Evolutionary conservation across 53 echinoderm and acorn worm species (phyloP), one percentile per base, ranked within the genome.

Genomic region (Zoroaster sp.): DNA sequence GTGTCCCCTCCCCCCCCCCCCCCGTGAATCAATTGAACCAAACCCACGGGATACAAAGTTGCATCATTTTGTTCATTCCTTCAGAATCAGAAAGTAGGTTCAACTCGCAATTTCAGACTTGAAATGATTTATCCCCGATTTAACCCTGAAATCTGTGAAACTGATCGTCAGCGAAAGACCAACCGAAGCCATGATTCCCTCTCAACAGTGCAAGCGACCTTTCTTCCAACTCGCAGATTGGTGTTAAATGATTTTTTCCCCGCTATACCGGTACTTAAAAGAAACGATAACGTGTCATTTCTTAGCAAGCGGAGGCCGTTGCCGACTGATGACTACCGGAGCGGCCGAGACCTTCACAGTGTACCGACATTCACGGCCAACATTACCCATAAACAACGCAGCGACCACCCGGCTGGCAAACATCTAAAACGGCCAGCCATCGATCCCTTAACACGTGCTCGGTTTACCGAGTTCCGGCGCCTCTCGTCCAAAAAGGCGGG

Each of bases 171-270:
- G 11, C 21, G 73, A 7, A 3, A 23, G 18, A 59, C n/a, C 40
- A n/a, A 59, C 23, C 25, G 25, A 37, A 63, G 17, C 45, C 25
- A 32, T 66, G 33, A 5, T 82, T 66, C 66, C 82, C 15, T 66
- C 44, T 41, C 25, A 66, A 82, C 82, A 82, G 82, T 82, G 33
- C 82, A 66, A 34, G 66, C n/a, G 68, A 82, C 67, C 82, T 82
- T 40, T 13, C 59, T 2, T n/a, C n/a, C 44, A 13, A 10, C 20
- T 34, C 75, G 4, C 2, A 42, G 42, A 67, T 44, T 82, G 68
- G 82, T 82, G 82, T 82, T 68, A 82, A 82, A 82, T 65, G 66
- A 82, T 67, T 66, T 59, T 55, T 38, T 46, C 63, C 11, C 6
- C 6, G 17, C 52, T 51, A 28, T 2, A 30, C 74, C 35, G 34